phyloP scores from a whole-genome alignment of 2,888 invertebrate species.

The Euphydryas editha region DNA sequence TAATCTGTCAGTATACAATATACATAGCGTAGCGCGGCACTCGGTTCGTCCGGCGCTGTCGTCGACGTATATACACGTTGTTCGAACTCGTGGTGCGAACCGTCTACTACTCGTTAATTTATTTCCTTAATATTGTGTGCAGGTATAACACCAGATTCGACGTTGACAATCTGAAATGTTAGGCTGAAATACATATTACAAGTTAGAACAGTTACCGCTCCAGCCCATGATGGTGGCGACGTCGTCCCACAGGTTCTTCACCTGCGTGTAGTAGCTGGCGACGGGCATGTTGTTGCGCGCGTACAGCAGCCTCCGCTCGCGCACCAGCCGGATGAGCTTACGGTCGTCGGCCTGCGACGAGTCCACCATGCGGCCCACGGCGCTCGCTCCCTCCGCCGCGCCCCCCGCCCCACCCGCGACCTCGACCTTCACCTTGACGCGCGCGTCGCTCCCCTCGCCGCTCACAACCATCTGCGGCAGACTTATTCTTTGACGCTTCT shows the following conservation, averaged over 20 bases:
- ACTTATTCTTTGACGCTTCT: constrained; percentile 22
- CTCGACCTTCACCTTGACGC: constrained; percentile 4
- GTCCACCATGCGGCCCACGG: constrained; percentile 70
- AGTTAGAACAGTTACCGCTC: constrained; percentile 60
- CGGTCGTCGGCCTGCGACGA: constrained; percentile 75
- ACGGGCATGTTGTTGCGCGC: constrained; percentile 77
- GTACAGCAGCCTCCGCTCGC: constrained; percentile 69
- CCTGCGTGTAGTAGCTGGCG: constrained; percentile 74
- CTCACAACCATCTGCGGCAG: constrained; percentile 22
- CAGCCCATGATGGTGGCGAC: constrained; percentile 73
- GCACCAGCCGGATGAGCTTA: constrained; percentile 70
- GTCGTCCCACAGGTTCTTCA: constrained; percentile 71
- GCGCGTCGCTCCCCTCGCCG: constrained; percentile 16
- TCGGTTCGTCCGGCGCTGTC: too few relatives aligned
- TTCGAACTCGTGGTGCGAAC: too few relatives aligned
- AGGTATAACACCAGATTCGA: too few relatives aligned
- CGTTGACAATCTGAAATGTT: too few relatives aligned
- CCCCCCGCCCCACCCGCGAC: constrained; percentile 17
- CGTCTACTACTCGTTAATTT: too few relatives aligned
- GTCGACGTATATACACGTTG: too few relatives aligned
- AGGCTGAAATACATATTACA: neutral
- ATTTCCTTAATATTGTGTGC: too few relatives aligned
- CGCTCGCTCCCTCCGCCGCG: constrained; percentile 39
- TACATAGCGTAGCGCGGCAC: too few relatives aligned
- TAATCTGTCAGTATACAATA: too few relatives aligned